Evolutionary conservation across 2,797 vertebrate genomes (phyloP).

Genomic region (Erethizon dorsatum): DNA sequence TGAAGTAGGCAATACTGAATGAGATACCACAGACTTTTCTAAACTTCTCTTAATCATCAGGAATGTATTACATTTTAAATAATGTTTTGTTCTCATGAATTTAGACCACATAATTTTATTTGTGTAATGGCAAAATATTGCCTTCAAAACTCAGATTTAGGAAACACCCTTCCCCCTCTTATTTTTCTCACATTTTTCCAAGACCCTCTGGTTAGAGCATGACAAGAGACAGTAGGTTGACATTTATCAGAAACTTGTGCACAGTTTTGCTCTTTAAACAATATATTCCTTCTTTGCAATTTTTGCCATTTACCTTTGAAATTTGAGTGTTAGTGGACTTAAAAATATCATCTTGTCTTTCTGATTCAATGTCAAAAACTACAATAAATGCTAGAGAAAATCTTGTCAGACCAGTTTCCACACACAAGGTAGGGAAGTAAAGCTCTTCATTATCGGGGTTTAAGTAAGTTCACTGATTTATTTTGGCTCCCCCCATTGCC

Average conservation of each 20-base stretch:
- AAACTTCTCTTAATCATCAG: constrained; percentile 56
- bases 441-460: constrained; percentile 77
- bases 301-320: constrained; percentile 88
- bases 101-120: constrained; percentile 70
- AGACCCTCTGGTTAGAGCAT: constrained; percentile 69
- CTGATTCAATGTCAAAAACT: constrained; percentile 86
- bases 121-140: constrained; percentile 26
- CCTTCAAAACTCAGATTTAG: constrained; percentile 46
- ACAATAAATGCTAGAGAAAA: constrained; percentile 68
- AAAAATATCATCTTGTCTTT: constrained; percentile 87
- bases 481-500: not conserved
- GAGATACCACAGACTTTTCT: not conserved
- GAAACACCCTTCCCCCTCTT: not conserved
- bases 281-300: constrained; percentile 72
- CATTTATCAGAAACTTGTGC: constrained; percentile 81
- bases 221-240: constrained; percentile 77
- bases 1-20: not conserved
- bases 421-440: constrained; percentile 77
- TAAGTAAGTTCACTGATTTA: constrained; percentile 67
- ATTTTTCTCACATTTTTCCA: constrained; percentile 66
- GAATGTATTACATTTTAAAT: constrained; percentile 83
- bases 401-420: constrained; percentile 80
- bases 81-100: constrained; percentile 63
- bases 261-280: constrained; percentile 77
- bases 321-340: constrained; percentile 75